Percentiles rank a stretch among this genome's conserved stretches.
Evolutionary conservation across 2,888 invertebrate genomes (phyloP).

Genomic region (Parochlus steinenii): DNA sequence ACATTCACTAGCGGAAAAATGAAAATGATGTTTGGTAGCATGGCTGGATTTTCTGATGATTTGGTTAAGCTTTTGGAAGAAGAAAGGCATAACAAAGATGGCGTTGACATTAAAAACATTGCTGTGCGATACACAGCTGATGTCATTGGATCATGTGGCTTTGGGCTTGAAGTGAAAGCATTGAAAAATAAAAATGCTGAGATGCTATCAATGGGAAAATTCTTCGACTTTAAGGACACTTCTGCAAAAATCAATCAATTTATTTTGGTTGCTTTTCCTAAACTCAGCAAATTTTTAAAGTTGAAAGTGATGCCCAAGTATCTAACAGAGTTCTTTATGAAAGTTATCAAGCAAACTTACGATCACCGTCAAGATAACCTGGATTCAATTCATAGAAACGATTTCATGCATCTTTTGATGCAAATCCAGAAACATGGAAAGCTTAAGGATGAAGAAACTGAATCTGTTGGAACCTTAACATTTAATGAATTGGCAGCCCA

Average conservation of each 20-base stretch:
- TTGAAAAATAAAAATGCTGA: constrained; percentile 9
- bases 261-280: constrained; percentile 1
- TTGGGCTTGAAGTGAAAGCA: constrained; percentile 11
- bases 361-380: constrained; percentile 7
- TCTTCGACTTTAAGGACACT: constrained; percentile 1
- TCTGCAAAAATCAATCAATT: background rate
- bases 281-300: background rate
- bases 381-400: constrained; percentile 7
- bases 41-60: background rate
- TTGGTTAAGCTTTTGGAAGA: constrained; percentile 6
- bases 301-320: constrained; percentile 4
- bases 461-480: constrained; percentile 4
- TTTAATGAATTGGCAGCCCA: constrained; percentile 10
- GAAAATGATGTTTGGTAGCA: constrained; percentile 3
- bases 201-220: constrained; percentile 8
- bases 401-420: constrained; percentile 10
- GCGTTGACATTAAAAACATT: constrained; percentile 4
- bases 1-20: background rate
- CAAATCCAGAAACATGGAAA: constrained; percentile 6
- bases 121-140: constrained; percentile 7
- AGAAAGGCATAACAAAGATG: background rate
- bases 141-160: constrained; percentile 11
- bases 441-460: constrained; percentile 4
- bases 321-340: constrained; percentile 8
- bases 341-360: constrained; percentile 3